Evolutionary conservation across 2,888 invertebrate species (phyloP).

Genomic region (Apotomis capreana): DNA sequence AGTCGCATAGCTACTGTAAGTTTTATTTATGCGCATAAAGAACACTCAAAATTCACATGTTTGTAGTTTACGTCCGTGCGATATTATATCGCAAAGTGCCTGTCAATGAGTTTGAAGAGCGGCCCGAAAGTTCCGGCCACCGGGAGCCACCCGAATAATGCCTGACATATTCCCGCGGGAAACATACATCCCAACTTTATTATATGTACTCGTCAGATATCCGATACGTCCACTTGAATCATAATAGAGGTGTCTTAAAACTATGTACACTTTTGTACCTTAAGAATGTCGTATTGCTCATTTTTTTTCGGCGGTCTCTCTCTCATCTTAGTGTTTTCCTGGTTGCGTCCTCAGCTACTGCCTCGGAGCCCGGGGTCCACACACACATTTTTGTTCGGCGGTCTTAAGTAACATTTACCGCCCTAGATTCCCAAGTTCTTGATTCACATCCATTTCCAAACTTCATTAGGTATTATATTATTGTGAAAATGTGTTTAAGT

Average conservation of each 20-base stretch:
- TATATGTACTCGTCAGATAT: slow-evolving; percentile 47
- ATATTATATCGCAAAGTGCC: slow-evolving; percentile 43
- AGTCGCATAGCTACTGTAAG: background rate
- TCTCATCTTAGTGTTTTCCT: too few relatives aligned
- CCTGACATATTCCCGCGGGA: slow-evolving; percentile 59
- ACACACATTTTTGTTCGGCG: too few relatives aligned
- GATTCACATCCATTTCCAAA: too few relatives aligned
- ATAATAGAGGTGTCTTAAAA: slow-evolving; percentile 6
- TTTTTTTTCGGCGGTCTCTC: too few relatives aligned
- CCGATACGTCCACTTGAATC: slow-evolving; percentile 48
- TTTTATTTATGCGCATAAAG: background rate
- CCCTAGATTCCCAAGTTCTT: too few relatives aligned
- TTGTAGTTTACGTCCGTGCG: slow-evolving; percentile 43
- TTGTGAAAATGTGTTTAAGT: too few relatives aligned
- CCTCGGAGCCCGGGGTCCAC: too few relatives aligned
- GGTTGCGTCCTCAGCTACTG: too few relatives aligned
- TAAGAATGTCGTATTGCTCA: too few relatives aligned
- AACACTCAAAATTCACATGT: slow-evolving; percentile 21
- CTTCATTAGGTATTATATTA: too few relatives aligned
- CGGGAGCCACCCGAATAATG: slow-evolving; percentile 62
- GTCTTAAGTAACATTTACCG: too few relatives aligned
- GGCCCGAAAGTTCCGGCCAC: slow-evolving; percentile 62
- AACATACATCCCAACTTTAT: slow-evolving; percentile 56
- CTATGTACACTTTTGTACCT: background rate
- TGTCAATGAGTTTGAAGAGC: slow-evolving; percentile 65